Evolutionary conservation across 2,113 vertebrate species (phyloP), one percentile per base, ranked within the genome.

Genomic region (Laticauda laticaudata): DNA sequence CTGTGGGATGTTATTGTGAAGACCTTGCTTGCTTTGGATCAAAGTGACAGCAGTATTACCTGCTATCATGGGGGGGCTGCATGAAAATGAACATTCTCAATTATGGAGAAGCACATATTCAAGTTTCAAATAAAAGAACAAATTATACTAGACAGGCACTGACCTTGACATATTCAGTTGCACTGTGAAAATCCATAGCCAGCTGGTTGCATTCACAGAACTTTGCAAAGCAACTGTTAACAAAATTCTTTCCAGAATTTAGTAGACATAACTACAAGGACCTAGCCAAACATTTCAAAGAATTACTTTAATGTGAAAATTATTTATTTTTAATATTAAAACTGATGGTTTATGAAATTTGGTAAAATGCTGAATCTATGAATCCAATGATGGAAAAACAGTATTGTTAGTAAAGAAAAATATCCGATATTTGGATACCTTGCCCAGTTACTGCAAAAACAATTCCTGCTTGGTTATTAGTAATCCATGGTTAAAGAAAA

Each of bases 121-220:
- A 95, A 89, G 92, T 95, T 96, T 97, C 95, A 93, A 94, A 94
- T 92, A 94, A 96, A 97, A 92, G 90, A 96, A 94, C 93, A 96
- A 97, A 96, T 97, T 96, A 92, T 64, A 95, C 93, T 96, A 94
- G 95, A 94, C 87, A 92, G 94, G 96, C 43, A 92, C 93, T 96
- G 94, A 93, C 93, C 95, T 97, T 96, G 94, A 96, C 95, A 93
- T 95, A 91, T 95, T 94, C 94, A 88, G 88, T 96, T 93, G 95
- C 91, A 95, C 91, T 10, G 69, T n/a, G 93, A 91, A 87, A 96
- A 95, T 95, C 94, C 69, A 91, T 93, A 93, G 45, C 43, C 57
- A 89, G 92, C 90, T 93, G 24, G 11, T 11, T 81, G 10, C 88
- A 91, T 91, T 95, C 94, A 64, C 93, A 92, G 95, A 90, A 87